phyloP scores from a whole-genome alignment of 2,888 invertebrate species.

The Mactromeris polynyma region DNA sequence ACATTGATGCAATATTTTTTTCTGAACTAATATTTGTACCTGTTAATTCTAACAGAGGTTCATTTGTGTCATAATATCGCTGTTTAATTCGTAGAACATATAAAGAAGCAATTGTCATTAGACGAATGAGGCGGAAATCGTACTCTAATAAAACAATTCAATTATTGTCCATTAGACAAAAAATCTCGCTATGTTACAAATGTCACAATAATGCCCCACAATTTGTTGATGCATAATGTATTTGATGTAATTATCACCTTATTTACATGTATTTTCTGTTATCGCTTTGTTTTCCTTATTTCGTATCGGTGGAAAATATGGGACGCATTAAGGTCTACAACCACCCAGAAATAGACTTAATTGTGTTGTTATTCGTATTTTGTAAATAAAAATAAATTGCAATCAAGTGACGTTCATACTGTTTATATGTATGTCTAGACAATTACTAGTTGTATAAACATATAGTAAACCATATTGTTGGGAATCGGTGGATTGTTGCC shows the following conservation, averaged over 20 bases:
- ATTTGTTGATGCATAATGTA: background rate
- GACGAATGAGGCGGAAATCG: background rate
- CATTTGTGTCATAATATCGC: background rate
- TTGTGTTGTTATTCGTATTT: background rate
- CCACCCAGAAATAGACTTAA: background rate
- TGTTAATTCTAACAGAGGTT: no score
- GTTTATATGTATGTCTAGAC: background rate
- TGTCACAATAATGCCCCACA: background rate
- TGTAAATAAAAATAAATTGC: background rate
- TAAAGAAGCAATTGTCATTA: background rate
- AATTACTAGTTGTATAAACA: background rate
- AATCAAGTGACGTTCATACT: background rate
- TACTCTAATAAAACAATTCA: background rate
- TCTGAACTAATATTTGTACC: no score
- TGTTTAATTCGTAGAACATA: background rate
- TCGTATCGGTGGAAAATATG: background rate
- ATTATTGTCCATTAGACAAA: background rate
- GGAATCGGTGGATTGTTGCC: no score
- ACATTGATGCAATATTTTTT: no score
- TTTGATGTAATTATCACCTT: constrained; percentile 7
- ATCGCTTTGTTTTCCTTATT: background rate
- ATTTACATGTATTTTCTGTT: constrained; percentile 7
- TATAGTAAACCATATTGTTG: no score
- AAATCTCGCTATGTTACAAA: background rate
- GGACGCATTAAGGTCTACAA: background rate